A percentile compares a stretch with the other conserved stretches of the same genome.
These are phyloP conservation scores for Trachemys scripta DNA, from an alignment of 2,113 vertebrate genomes.

Conservation along the genomic window DNA sequence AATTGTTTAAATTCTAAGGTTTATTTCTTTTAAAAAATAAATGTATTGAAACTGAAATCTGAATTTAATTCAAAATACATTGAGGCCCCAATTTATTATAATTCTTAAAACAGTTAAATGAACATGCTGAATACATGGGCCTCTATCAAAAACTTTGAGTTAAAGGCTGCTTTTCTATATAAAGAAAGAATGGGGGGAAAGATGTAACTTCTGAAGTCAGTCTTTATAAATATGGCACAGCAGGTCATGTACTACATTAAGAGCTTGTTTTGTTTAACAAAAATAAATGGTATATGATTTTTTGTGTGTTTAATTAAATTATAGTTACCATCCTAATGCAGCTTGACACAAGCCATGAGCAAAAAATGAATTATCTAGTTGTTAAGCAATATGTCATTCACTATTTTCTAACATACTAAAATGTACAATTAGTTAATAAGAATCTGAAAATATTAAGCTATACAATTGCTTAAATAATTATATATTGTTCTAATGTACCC, in stretches of 20 bases:
- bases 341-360: background rate
- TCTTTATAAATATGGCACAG: background rate
- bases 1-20: background rate
- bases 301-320: background rate
- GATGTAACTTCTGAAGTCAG: background rate
- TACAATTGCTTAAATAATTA: background rate
- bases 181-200: background rate
- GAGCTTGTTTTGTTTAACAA: background rate
- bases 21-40: background rate
- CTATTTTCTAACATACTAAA: too few species aligned
- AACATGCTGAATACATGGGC: background rate
- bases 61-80: too few species aligned
- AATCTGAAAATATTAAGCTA: background rate
- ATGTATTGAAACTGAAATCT: background rate
- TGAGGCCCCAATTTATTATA: too few species aligned
- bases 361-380: background rate
- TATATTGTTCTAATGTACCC: background rate
- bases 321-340: background rate
- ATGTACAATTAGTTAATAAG: background rate
- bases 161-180: background rate
- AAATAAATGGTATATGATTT: background rate
- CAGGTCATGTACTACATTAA: too few species aligned
- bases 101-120: background rate
- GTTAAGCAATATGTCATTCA: background rate
- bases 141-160: background rate